Base-by-base conservation (phyloP, 2,797 vertebrate species). In the Sphenodon punctatus region DNA sequence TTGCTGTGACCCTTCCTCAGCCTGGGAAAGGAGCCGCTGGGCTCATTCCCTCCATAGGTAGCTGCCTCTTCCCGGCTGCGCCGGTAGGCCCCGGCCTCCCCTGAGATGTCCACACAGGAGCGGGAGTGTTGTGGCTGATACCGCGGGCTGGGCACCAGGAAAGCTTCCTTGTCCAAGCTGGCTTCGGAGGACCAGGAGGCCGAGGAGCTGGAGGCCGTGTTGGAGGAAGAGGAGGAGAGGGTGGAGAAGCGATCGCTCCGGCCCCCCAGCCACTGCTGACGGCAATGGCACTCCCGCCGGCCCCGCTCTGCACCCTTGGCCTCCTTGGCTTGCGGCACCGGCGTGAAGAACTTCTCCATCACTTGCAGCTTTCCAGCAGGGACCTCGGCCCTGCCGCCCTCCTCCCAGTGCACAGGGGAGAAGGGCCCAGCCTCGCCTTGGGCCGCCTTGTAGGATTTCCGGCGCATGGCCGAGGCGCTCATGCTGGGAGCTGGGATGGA, bases 41-140 rank as follows among this genome's bases (percentile, higher is more conserved):
- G 2, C 1, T 46, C 51, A 6, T 34, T 30, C 5, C 10, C 9
- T 32, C 22, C 5, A 15, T 32, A 46, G 39, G 39, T 19, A 2
- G 17, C 46, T 3, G 3, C 4, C 49, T 25, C 30, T 13, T 38
- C 19, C 30, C 25, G 20, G 10, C 63, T 2, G 1, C 12, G 36
- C 8, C 5, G 48, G 58, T 70, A 66, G 36, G 69, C 89, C 43
- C 51, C 84, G 38, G 87, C 88, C 76, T 83, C 94, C 30, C 75
- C 83, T 22, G 95, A 94, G 70, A 97, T 92, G 55, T 97, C 96
- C 25, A 82, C 93, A 30, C 96, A 97, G n/a, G 97, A 97, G 78
- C 92, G 94, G 3, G 96, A 97, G 77, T 96, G 92, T 60, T 82
- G 88, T 13, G 94, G 77, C 64, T 73, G 93, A 45, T 38, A 67